Conservation (phyloP, 2,113 vertebrate genomes). For the Dipodomys spectabilis region DNA sequence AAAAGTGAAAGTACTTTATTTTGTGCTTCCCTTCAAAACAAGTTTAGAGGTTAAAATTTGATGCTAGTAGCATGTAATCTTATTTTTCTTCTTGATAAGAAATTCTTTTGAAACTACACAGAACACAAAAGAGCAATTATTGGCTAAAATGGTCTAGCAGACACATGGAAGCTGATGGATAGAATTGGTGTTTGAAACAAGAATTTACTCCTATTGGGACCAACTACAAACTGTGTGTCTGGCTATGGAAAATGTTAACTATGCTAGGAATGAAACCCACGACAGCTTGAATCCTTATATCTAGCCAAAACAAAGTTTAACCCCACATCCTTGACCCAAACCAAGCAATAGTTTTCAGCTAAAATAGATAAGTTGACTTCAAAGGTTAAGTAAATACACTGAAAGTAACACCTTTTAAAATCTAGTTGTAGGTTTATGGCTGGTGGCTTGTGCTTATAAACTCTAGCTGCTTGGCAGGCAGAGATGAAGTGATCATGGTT, state of each 20-base stretch:
- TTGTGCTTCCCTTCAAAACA: slow-evolving; percentile 43
- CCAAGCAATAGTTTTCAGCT: neutral
- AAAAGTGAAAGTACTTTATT: slow-evolving; percentile 42
- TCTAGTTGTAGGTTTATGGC: neutral
- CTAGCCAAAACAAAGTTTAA: neutral
- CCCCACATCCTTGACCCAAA: neutral
- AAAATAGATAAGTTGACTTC: neutral
- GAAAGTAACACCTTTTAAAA: neutral
- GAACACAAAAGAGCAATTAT: neutral
- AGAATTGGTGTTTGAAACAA: neutral
- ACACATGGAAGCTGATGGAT: neutral
- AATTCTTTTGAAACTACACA: neutral
- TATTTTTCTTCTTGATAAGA: slow-evolving; percentile 30
- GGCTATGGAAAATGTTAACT: neutral
- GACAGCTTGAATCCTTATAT: neutral
- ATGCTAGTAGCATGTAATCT: neutral
- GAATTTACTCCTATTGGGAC: neutral
- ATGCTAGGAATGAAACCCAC: slow-evolving; percentile 13
- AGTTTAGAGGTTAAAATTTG: slow-evolving; percentile 11
- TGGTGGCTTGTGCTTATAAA: too few species aligned
- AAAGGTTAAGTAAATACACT: neutral
- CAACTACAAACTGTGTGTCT: neutral
- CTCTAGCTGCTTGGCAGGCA: too few species aligned
- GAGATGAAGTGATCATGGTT: too few species aligned
- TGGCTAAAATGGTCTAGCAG: neutral